phyloP scores from a whole-genome alignment of 2,113 vertebrate species.

The Chaenocephalus aceratus region DNA sequence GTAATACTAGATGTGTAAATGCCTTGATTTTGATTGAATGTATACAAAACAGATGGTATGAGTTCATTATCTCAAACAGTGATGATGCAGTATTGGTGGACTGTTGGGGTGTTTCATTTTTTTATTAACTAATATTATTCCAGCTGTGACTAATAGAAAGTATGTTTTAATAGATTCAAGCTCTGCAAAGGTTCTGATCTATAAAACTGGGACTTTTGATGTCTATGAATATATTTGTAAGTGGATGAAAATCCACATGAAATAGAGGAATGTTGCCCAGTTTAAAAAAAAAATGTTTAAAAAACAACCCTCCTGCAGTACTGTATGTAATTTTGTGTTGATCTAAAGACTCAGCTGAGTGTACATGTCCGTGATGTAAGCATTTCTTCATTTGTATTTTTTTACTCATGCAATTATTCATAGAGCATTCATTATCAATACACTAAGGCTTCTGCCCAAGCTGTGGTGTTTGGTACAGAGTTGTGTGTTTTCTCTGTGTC shows the following conservation, averaged over 20 bases:
- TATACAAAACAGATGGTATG: slow-evolving; percentile 54
- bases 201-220: slow-evolving; percentile 34
- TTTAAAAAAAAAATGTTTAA: slow-evolving; percentile 27
- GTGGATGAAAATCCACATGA: slow-evolving; percentile 42
- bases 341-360: slow-evolving; percentile 62
- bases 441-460: slow-evolving; percentile 58
- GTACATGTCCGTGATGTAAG: slow-evolving; percentile 73
- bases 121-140: slow-evolving; percentile 51
- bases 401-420: slow-evolving; percentile 74
- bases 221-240: slow-evolving; percentile 41
- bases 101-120: slow-evolving; percentile 35
- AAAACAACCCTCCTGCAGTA: slow-evolving; percentile 59
- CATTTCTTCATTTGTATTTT: slow-evolving; percentile 76
- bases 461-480: slow-evolving; percentile 50
- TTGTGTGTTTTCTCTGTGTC: slow-evolving; percentile 4
- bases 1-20: slow-evolving; percentile 51
- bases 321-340: slow-evolving; percentile 68
- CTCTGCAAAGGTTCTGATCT: slow-evolving; percentile 30
- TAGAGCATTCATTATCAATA: slow-evolving; percentile 70
- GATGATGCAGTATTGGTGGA: slow-evolving; percentile 46
- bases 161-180: slow-evolving; percentile 43
- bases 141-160: slow-evolving; percentile 58
- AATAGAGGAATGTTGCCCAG: slow-evolving; percentile 60
- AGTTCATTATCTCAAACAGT: slow-evolving; percentile 42
- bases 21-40: slow-evolving; percentile 78